Evolutionary conservation across 2,888 invertebrate species (phyloP).

Genomic region (Iphiclides podalirius): DNA sequence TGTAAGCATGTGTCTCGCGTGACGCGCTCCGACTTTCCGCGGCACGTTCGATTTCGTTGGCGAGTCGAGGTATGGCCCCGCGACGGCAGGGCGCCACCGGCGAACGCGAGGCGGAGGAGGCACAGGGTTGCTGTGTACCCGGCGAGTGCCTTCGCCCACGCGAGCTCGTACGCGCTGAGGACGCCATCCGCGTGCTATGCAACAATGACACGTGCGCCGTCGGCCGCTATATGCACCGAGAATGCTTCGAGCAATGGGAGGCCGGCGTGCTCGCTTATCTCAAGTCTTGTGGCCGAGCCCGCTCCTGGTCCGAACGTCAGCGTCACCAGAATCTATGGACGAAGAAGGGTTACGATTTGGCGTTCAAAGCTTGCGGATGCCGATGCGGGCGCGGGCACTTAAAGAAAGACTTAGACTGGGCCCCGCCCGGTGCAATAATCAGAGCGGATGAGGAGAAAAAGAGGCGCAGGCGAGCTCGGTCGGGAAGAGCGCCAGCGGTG

Average conservation of each 20-base stretch:
- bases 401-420: constrained; percentile 96
- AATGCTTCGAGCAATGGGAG: constrained; percentile 97
- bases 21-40: constrained; percentile 65
- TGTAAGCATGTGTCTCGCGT: constrained; percentile 80
- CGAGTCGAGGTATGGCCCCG: constrained; percentile 67
- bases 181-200: constrained; percentile 93
- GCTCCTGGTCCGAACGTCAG: constrained; percentile 97
- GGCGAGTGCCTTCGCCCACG: constrained; percentile 90
- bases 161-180: constrained; percentile 82
- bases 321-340: constrained; percentile 98
- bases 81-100: constrained; percentile 75
- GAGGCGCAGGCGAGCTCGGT: constrained; percentile 62
- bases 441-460: constrained; percentile 71
- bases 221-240: constrained; percentile 96
- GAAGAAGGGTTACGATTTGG: constrained; percentile 97
- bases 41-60: constrained; percentile 70
- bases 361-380: constrained; percentile 97
- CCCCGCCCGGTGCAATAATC: constrained; percentile 84
- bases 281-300: constrained; percentile 93
- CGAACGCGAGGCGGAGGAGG: constrained; percentile 71
- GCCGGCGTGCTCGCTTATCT: constrained; percentile 92
- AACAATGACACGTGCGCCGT: constrained; percentile 95
- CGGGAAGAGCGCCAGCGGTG: constrained; percentile 57
- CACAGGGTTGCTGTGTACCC: constrained; percentile 89
- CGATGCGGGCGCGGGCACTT: constrained; percentile 95